These are phyloP conservation scores for Ardeotis arabs DNA, from an alignment of 2,113 vertebrate species.

Conservation along the genomic window DNA sequence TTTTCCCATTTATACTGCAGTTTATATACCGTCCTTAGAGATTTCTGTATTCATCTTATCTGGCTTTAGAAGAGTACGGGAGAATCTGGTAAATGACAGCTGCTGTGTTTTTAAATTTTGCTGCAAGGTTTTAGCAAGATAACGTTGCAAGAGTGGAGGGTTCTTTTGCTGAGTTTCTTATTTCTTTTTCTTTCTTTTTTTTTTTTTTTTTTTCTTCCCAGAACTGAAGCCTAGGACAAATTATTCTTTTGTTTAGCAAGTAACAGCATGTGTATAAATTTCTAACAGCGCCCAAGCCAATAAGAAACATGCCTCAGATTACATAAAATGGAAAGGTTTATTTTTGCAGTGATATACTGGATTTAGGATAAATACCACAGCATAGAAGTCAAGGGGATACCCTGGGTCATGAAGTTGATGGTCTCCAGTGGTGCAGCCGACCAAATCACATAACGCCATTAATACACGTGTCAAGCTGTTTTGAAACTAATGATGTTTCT, in stretches of 20 bases:
- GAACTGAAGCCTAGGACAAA: neutral
- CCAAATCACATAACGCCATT: neutral
- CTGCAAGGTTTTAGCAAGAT: conserved; percentile 36
- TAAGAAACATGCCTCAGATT: neutral
- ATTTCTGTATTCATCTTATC: conserved; percentile 61
- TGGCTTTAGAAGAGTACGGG: conserved; percentile 38
- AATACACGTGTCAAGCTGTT: neutral
- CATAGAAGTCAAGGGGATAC: neutral
- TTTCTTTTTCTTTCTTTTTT: neutral
- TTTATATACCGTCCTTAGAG: conserved; percentile 55
- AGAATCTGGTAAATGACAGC: conserved; percentile 54
- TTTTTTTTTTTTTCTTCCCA: accelerated
- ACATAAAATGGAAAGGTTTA: neutral
- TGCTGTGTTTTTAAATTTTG: conserved; percentile 43
- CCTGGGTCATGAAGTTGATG: neutral
- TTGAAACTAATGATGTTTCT: neutral
- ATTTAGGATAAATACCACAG: neutral
- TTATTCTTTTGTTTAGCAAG: neutral
- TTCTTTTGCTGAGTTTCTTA: neutral
- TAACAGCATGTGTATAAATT: neutral
- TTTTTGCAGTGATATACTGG: neutral
- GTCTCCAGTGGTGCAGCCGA: neutral
- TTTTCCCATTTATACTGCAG: conserved; percentile 53
- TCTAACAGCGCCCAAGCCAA: accelerated
- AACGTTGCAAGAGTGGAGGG: neutral